Conservation (phyloP, 2,797 vertebrate genomes). For the Fistularia tabacaria region DNA sequence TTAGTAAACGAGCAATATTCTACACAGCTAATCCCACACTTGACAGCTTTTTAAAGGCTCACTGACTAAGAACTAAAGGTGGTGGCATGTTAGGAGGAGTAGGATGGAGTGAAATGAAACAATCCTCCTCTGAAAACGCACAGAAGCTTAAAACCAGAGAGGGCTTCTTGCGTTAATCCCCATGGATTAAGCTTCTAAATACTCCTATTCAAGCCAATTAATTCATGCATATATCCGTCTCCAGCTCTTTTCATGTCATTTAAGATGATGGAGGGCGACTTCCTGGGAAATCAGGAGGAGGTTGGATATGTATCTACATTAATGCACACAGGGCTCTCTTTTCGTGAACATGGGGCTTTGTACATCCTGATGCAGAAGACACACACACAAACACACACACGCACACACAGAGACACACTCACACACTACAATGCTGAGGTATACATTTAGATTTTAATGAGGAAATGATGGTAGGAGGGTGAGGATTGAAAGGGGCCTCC, state of each 20-base stretch:
- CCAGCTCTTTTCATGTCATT: slow-evolving; percentile 71
- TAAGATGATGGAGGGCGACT: slow-evolving; percentile 67
- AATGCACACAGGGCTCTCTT: slow-evolving; percentile 66
- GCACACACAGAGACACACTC: no score
- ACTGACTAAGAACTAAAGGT: slow-evolving; percentile 62
- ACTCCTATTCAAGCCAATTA: slow-evolving; percentile 79
- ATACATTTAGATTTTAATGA: slow-evolving; percentile 62
- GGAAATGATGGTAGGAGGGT: slow-evolving; percentile 45
- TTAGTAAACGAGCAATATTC: slow-evolving; percentile 55
- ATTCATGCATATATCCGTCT: slow-evolving; percentile 77
- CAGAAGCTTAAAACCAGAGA: slow-evolving; percentile 69
- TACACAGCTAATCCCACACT: slow-evolving; percentile 60
- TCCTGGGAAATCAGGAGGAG: slow-evolving; percentile 69
- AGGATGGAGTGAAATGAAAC: slow-evolving; percentile 65
- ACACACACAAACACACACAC: slow-evolving; percentile 31
- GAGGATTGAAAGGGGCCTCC: slow-evolving; percentile 51
- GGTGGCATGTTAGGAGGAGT: slow-evolving; percentile 53
- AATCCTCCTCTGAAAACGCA: slow-evolving; percentile 66
- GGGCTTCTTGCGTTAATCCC: slow-evolving; percentile 69
- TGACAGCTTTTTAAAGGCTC: slow-evolving; percentile 66
- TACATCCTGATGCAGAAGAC: slow-evolving; percentile 46
- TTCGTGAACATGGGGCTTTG: slow-evolving; percentile 44
- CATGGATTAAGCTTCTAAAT: slow-evolving; percentile 78
- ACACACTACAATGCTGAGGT: slow-evolving; percentile 47
- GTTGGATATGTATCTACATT: slow-evolving; percentile 63